Evolutionary conservation across 2,888 invertebrate genomes (phyloP).

Genomic region (Rhogogaster chlorosoma): DNA sequence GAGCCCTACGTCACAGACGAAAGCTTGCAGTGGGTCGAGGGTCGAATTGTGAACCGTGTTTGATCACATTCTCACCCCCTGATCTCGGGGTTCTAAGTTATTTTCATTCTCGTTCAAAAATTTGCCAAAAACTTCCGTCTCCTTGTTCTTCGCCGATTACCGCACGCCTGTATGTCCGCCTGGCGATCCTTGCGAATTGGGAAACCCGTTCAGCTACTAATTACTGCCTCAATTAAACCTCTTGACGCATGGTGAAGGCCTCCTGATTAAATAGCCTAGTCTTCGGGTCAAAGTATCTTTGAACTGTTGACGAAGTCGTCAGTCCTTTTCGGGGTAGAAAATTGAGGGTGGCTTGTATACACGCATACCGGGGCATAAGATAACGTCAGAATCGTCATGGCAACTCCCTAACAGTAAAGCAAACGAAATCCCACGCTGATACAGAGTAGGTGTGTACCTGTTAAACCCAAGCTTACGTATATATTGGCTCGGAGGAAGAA

Average conservation of each 20-base stretch:
- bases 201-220: not conserved
- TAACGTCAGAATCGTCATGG: constrained; percentile 66
- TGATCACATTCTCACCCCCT: not conserved
- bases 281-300: not conserved
- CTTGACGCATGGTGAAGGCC: not conserved
- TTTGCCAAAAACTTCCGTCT: too few species aligned
- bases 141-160: too few species aligned
- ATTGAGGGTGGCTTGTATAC: not conserved
- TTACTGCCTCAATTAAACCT: not conserved
- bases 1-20: not conserved
- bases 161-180: too few species aligned
- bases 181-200: too few species aligned
- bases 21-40: not conserved
- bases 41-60: not conserved
- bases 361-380: not conserved
- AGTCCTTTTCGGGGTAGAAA: not conserved
- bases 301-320: not conserved
- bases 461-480: not conserved
- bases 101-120: not conserved
- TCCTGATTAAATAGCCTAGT: not conserved
- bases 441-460: not conserved
- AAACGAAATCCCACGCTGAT: not conserved
- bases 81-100: not conserved
- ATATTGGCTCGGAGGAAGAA: not conserved
- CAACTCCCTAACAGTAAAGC: constrained; percentile 57